Conservation (phyloP, 1,140 invertebrate genomes). For the Zaprionus davidi region DNA sequence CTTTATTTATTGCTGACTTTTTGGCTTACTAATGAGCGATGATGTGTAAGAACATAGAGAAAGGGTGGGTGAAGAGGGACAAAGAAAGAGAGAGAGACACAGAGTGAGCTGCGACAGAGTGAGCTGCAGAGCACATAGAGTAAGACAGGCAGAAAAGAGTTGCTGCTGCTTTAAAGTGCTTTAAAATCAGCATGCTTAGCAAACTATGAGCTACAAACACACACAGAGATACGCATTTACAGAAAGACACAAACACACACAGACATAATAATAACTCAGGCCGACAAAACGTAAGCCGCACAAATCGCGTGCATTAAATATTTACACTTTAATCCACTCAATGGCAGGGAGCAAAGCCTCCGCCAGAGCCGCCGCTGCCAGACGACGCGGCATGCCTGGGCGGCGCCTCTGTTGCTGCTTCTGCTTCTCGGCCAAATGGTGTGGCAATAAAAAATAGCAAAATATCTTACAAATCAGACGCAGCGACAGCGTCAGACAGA, state of each 20-base stretch:
- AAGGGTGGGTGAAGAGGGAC: neutral
- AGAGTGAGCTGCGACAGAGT: neutral
- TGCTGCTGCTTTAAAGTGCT: neutral
- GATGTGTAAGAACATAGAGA: slow-evolving; percentile 32
- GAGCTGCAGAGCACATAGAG: neutral
- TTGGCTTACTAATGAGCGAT: slow-evolving; percentile 54
- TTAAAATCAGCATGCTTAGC: slow-evolving; percentile 2
- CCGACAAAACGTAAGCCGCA: slow-evolving; percentile 57
- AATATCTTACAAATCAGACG: slow-evolving; percentile 77
- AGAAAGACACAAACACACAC: neutral
- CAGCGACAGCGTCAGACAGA: slow-evolving; percentile 33
- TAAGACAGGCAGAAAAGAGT: neutral
- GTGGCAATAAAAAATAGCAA: slow-evolving; percentile 79
- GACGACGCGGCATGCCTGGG: slow-evolving; percentile 25
- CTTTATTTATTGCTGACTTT: slow-evolving; percentile 54
- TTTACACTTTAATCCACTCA: slow-evolving; percentile 80
- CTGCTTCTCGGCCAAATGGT: slow-evolving; percentile 39
- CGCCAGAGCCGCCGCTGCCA: slow-evolving; percentile 27
- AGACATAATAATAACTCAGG: slow-evolving; percentile 69
- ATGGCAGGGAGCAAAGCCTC: slow-evolving; percentile 59
- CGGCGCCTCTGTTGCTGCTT: neutral
- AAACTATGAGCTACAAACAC: neutral
- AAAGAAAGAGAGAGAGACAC: neutral
- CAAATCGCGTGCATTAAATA: slow-evolving; percentile 78
- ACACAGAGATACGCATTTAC: neutral